Conservation (phyloP, 2,113 vertebrate genomes). For the Bombycilla garrulus region DNA sequence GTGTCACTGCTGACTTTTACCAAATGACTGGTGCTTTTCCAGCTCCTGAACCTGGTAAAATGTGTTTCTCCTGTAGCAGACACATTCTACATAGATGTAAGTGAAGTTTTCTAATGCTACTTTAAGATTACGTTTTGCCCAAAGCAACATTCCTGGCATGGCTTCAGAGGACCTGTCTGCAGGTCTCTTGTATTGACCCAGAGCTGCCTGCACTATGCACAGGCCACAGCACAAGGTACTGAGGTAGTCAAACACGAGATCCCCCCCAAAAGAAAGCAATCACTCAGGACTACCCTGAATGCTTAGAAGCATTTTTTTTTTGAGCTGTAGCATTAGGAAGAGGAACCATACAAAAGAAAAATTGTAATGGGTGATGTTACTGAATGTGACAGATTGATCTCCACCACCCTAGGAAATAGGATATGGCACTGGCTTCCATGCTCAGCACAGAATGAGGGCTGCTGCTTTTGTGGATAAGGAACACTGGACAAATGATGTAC, state of each 20-base stretch:
- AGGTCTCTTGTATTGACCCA: neutral
- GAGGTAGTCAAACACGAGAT: rapidly evolving
- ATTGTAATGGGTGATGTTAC: neutral
- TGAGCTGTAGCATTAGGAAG: neutral
- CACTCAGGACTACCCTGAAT: neutral
- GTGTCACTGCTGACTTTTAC: neutral
- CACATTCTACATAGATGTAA: neutral
- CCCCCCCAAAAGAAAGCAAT: neutral
- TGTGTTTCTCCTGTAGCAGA: neutral
- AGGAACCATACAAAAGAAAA: neutral
- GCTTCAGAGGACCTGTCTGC: neutral
- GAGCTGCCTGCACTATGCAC: neutral
- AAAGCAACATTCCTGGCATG: conserved; percentile 46
- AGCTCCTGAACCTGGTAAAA: neutral
- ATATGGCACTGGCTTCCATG: neutral
- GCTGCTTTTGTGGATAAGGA: neutral
- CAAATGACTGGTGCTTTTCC: neutral
- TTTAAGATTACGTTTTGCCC: neutral
- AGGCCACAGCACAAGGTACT: neutral
- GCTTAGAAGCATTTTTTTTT: neutral
- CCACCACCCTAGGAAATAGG: neutral
- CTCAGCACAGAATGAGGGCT: neutral
- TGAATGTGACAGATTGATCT: rapidly evolving
- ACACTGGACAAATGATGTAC: neutral
- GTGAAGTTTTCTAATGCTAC: neutral